phyloP scores from a whole-genome alignment of 2,888 invertebrate genomes.

The Microctonus brassicae region DNA sequence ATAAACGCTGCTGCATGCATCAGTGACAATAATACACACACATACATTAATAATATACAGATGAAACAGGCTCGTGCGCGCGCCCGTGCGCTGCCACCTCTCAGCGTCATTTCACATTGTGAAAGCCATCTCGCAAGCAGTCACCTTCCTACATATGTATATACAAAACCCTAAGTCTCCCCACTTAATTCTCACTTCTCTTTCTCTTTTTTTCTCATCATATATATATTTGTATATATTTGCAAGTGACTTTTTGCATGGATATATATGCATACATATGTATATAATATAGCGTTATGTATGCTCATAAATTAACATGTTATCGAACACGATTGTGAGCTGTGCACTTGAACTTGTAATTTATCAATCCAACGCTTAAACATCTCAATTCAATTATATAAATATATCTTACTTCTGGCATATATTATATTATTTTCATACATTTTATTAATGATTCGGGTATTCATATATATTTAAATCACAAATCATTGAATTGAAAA shows the following conservation, averaged over 20 bases:
- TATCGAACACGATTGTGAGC: constrained; percentile 52
- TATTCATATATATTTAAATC: not conserved
- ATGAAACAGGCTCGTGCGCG: not conserved
- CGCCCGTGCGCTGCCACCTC: not conserved
- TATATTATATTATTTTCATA: constrained; percentile 15
- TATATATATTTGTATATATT: not conserved
- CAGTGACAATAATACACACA: constrained; percentile 42
- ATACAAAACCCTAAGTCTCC: constrained; percentile 31
- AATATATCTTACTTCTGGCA: constrained; percentile 15
- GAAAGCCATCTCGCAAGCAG: constrained; percentile 27
- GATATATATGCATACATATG: constrained; percentile 10
- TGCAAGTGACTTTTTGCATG: constrained; percentile 6
- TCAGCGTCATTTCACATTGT: not conserved
- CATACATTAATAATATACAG: not conserved
- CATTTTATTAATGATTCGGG: constrained; percentile 15
- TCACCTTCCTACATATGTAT: not conserved
- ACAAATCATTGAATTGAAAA: too few species aligned
- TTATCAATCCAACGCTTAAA: constrained; percentile 13
- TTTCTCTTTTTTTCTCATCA: not conserved
- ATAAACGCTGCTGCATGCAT: constrained; percentile 41
- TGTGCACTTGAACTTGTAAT: constrained; percentile 38
- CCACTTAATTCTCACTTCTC: too few species aligned
- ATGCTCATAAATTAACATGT: constrained; percentile 64
- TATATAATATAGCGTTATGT: constrained; percentile 37
- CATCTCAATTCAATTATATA: constrained; percentile 23